Evolutionary conservation across 1,140 invertebrate genomes (phyloP), one percentile per base, ranked within the genome.

Genomic region (Heliconius hermathena): DNA sequence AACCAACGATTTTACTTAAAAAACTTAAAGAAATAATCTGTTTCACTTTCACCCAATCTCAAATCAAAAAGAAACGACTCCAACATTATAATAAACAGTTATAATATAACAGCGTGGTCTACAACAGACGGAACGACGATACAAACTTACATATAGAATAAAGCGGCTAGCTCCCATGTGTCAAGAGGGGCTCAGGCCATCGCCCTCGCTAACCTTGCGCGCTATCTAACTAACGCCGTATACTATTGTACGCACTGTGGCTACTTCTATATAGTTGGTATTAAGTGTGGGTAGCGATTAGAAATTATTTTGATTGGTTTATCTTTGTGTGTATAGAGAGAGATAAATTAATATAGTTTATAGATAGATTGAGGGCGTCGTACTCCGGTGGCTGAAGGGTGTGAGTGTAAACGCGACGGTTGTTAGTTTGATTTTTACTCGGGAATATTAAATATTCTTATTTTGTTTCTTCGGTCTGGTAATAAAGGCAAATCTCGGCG

Each of bases 131-230:
- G n/a, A 75, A 75, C n/a, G 16, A 6, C 13, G n/a, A 71, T 78
- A 66, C 57, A n/a, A 66, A 66, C n/a, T 82, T 73, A 71, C 77
- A 78, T 78, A 76, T 70, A 78, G 22, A 73, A 81, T 78, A 71
- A 73, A 76, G 81, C 77, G 80, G 77, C 76, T 78, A 78, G 76
- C 72, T 78, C 77, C 81, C 78, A 78, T 81, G 73, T 81, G 80
- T 76, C 76, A 36, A 76, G 74, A 76, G 77, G 73, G 52, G 57
- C 71, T 73, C 66, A 26, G 81, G 81, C 52, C 81, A 71, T 77
- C 77, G 78, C 75, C 78, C 81, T 41, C 76, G 18, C 74, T 82
- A 82, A 80, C 81, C 81, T 82, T 82, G 81, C 75, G 73, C 73
- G 73, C 78, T 82, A 82, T 82, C 81, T 80, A 77, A 74, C 76